These are phyloP conservation scores for Polyommatus iphigenia DNA, from an alignment of 2,888 invertebrate genomes.

Conservation along the genomic window DNA sequence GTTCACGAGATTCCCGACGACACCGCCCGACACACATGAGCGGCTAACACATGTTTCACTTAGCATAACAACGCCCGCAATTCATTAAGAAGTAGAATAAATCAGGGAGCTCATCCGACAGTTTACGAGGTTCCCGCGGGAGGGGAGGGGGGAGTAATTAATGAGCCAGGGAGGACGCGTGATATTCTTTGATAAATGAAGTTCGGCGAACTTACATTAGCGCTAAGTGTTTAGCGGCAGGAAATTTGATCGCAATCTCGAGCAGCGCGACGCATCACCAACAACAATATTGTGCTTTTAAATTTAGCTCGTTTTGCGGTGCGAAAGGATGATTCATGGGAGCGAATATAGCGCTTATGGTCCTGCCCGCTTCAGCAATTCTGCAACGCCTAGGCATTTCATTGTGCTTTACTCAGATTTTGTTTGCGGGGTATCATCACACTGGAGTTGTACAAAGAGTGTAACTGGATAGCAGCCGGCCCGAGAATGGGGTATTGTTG, in stretches of 20 bases:
- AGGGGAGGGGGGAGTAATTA: background rate
- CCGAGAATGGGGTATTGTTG: constrained; percentile 4
- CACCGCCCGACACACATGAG: background rate
- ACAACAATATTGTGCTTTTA: constrained; percentile 19
- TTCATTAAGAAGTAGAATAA: constrained; percentile 15
- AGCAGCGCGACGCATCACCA: background rate
- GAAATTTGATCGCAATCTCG: constrained; percentile 19
- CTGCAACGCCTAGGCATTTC: background rate
- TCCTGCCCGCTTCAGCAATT: background rate
- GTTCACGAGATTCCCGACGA: background rate
- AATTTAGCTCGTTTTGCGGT: constrained; percentile 1
- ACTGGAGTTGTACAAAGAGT: background rate
- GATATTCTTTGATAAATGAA: constrained; percentile 26
- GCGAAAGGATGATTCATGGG: background rate
- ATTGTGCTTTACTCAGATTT: background rate
- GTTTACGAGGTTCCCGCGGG: constrained; percentile 17
- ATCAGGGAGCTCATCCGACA: constrained; percentile 22
- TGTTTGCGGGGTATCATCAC: background rate
- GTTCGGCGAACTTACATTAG: constrained; percentile 21
- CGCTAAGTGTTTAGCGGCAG: constrained; percentile 16
- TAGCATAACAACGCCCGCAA: constrained; percentile 12
- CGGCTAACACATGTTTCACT: constrained; percentile 19
- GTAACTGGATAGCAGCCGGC: background rate
- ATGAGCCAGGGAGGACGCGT: constrained; percentile 19
- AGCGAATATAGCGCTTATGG: background rate